These are phyloP conservation scores for Sceloporus undulatus DNA, from an alignment of 2,113 vertebrate species.

Conservation along the genomic window DNA sequence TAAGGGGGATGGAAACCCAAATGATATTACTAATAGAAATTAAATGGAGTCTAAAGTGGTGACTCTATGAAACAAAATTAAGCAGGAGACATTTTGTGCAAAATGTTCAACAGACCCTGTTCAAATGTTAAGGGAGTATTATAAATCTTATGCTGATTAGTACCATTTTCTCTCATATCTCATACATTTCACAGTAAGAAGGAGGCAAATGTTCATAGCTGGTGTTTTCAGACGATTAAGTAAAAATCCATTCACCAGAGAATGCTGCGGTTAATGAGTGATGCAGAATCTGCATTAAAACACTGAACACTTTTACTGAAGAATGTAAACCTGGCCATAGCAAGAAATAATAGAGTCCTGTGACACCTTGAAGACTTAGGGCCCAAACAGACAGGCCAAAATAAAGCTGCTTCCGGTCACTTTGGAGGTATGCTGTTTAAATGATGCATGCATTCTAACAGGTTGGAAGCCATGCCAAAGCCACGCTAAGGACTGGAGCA, in stretches of 20 bases:
- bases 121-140: neutral
- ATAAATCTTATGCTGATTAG: neutral
- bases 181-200: neutral
- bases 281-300: neutral
- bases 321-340: neutral
- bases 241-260: neutral
- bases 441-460: too few species aligned
- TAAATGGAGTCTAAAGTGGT: conserved; percentile 32
- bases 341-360: neutral
- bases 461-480: too few species aligned
- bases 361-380: too few species aligned
- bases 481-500: too few species aligned
- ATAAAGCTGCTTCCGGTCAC: too few species aligned
- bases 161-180: neutral
- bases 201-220: neutral
- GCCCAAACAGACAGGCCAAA: too few species aligned
- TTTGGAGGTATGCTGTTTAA: too few species aligned
- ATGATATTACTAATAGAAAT: conserved; percentile 38
- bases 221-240: neutral
- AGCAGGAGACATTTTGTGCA: neutral
- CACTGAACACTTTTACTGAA: neutral
- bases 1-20: conserved; percentile 22
- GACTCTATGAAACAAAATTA: conserved; percentile 39
- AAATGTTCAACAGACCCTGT: conserved; percentile 8
- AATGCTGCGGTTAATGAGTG: too few species aligned